phyloP scores from a whole-genome alignment of 2,113 vertebrate species.

The Tichodroma muraria region DNA sequence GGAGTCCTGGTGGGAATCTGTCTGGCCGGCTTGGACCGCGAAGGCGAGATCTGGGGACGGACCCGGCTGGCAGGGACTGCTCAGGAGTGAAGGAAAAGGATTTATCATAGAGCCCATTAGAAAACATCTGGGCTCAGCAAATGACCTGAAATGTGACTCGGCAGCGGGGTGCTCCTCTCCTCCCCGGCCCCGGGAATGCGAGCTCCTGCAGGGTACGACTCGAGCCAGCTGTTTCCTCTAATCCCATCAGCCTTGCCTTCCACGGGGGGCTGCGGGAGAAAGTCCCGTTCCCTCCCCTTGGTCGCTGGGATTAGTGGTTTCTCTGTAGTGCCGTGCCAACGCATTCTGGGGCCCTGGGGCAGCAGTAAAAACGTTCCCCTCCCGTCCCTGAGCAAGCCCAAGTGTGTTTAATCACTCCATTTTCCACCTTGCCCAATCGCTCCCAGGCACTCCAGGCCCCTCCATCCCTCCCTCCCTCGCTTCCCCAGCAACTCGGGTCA shows the following conservation, averaged over 20 bases:
- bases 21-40: not conserved
- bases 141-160: constrained; percentile 63
- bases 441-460: not conserved
- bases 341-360: constrained; percentile 20
- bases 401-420: not conserved
- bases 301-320: constrained; percentile 18
- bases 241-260: constrained; percentile 58
- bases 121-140: constrained; percentile 72
- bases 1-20: accelerated
- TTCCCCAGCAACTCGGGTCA: not conserved
- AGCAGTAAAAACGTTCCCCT: not conserved
- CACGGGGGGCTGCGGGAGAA: constrained; percentile 31
- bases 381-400: not conserved
- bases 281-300: not conserved
- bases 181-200: constrained; percentile 27
- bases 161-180: constrained; percentile 60
- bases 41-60: not conserved
- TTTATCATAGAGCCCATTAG: constrained; percentile 45
- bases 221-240: constrained; percentile 69
- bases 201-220: constrained; percentile 60
- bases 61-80: constrained; percentile 23
- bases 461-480: not conserved
- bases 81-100: not conserved
- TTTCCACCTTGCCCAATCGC: constrained; percentile 4
- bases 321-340: not conserved